Conservation (phyloP, 2,888 invertebrate genomes). For the Phymatocera aterrima region DNA sequence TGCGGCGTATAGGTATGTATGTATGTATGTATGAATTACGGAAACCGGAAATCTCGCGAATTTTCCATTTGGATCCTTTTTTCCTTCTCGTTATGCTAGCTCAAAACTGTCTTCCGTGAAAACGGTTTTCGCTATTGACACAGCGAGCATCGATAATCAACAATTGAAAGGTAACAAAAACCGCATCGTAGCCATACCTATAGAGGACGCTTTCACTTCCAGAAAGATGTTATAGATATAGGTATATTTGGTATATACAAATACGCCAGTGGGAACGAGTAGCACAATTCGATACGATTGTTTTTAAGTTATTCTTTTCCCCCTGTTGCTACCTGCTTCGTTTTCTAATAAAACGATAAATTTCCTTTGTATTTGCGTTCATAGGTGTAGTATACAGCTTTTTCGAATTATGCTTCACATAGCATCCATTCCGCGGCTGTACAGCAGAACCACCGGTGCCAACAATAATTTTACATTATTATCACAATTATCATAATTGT, state of each 20-base stretch:
- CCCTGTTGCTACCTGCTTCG: not conserved
- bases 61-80: not conserved
- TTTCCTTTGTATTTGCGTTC: too few species aligned
- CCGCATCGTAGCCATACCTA: constrained; percentile 1
- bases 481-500: too few species aligned
- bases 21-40: not conserved
- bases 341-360: not conserved
- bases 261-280: too few species aligned
- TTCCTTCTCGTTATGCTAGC: not conserved
- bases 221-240: constrained; percentile 13
- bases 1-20: not conserved
- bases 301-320: not conserved
- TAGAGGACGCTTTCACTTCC: constrained; percentile 33
- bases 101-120: not conserved
- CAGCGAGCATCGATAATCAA: constrained; percentile 38
- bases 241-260: too few species aligned
- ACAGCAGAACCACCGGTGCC: too few species aligned
- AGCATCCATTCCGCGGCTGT: not conserved
- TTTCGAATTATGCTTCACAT: not conserved
- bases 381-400: not conserved
- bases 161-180: constrained; percentile 5
- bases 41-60: not conserved
- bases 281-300: constrained; percentile 24
- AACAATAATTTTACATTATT: too few species aligned
- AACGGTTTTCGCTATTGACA: not conserved